Evolutionary conservation across 2,113 vertebrate species (phyloP), one percentile per base, ranked within the genome.

Genomic region (Alligator sinensis): DNA sequence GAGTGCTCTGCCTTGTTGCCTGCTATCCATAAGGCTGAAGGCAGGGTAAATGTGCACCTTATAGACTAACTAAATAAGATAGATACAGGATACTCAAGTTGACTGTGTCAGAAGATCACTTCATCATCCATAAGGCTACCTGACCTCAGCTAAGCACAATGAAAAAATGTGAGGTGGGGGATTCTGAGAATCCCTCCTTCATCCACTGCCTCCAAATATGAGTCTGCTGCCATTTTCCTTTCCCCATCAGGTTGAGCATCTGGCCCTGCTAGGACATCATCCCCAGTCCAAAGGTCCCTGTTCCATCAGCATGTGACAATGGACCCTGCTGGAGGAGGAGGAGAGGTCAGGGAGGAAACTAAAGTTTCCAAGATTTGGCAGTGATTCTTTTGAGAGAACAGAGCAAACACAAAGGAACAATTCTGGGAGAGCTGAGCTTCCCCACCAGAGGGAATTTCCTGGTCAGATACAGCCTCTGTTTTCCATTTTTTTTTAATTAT

Each of bases 351-450:
- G 66, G 55, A 15, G 60, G 64, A 12, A 18, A 28, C 16, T 4
- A 6, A 9, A 16, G 9, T 57, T 66, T 54, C 30, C 64, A 47
- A 13, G 47, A 47, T n/a, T 30, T 2, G 21, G 15, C 55, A 34
- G n/a, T 16, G 7, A 22, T 24, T 24, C 54, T 28, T 72, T 34
- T 74, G 34, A 13, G 54, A 12, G 21, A 11, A 15, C 70, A 74
- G 38, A 28, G 47, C 15, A 57, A 21, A 14, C 87, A 96, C 92
- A 96, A 97, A 98, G 97, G 94, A 96, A 98, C 97, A 97, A 98
- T 97, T 96, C 94, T 97, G 97, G 95, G 97, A 98, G 96, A 61
- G 1, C 87, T 6, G 5, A 1, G 13, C 60, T 24, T 0, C 91
- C 79, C 83, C n/a, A 3, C 59, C 87, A 7, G 70, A 7, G 70